Evolutionary conservation across 2,888 invertebrate species (phyloP), one percentile per base, ranked within the genome.

Genomic region (Reticulitermes lucifugus): DNA sequence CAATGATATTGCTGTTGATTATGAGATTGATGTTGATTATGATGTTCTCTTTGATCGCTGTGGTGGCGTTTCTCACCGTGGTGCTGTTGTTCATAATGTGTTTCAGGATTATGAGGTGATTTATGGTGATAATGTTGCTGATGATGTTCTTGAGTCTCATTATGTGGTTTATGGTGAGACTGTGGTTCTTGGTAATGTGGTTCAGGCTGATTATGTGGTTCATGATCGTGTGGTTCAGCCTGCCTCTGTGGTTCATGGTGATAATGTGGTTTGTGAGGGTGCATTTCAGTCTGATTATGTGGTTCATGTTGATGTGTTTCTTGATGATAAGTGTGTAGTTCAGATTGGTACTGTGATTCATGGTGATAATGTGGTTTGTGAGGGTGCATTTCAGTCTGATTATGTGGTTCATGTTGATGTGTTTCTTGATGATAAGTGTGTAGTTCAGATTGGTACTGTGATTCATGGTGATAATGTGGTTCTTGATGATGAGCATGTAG

Each of bases 281-380:
- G 46, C 46, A 7, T 46, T 29, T 51, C n/a, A 79, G 25, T 59
- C 6, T 46, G 77, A n/a, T n/a, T 35, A 4, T 88, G 88, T 79
- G 89, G 88, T 79, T 87, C 65, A 7, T 46, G 46, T 46, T 87
- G 86, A 70, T 88, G 88, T 79, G 89, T 88, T 79, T 87, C 65
- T 10, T 46, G 46, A 46, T 18, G 14, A 7, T 81, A 87, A 83
- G 87, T 87, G 41, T 84, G 82, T 81, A 87, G 87, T 83, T 87
- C 86, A 46, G 84, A 79, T 83, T 88, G 87, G 83, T 87, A 86
- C 79, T 88, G 86, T 81, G 88, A 85, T 46, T 35, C 18, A 35
- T 60, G 80, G 2, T 35, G 60, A 1, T 80, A 59, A 9, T 59
- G 41, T 60, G 59, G 60, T 18, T 41, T 21, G 0, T 80, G 60